Conservation (phyloP, 2,888 invertebrate species). For the Lacanobia wlatinum region DNA sequence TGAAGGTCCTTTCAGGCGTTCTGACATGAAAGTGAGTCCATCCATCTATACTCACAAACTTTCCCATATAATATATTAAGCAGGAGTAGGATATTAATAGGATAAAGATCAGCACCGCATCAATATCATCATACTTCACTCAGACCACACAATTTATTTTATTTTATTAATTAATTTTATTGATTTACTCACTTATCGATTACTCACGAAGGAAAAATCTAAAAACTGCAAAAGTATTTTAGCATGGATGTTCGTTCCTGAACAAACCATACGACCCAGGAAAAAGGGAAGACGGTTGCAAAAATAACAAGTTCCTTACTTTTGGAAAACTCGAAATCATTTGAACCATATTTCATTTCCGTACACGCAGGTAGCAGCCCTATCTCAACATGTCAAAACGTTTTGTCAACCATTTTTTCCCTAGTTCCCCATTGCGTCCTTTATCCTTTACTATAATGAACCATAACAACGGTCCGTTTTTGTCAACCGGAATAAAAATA, state of each 20-base stretch:
- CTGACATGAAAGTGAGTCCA: no score
- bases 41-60: no score
- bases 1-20: no score
- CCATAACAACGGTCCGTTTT: constrained; percentile 70
- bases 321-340: constrained; percentile 26
- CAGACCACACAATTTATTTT: no score
- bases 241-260: not conserved
- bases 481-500: constrained; percentile 66
- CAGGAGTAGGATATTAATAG: no score
- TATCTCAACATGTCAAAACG: constrained; percentile 73
- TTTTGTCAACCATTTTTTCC: constrained; percentile 76
- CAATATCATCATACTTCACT: no score
- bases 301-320: constrained; percentile 3
- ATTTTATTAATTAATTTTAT: no score
- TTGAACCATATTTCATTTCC: constrained; percentile 29
- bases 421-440: constrained; percentile 71
- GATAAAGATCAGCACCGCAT: no score
- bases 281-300: not conserved
- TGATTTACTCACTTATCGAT: no score
- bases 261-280: not conserved
- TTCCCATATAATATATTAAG: no score
- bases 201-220: no score
- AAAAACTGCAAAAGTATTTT: not conserved
- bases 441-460: constrained; percentile 77
- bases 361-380: constrained; percentile 67